Evolutionary conservation across 2,888 invertebrate genomes (phyloP).

Genomic region (Chydorus sphaericus): DNA sequence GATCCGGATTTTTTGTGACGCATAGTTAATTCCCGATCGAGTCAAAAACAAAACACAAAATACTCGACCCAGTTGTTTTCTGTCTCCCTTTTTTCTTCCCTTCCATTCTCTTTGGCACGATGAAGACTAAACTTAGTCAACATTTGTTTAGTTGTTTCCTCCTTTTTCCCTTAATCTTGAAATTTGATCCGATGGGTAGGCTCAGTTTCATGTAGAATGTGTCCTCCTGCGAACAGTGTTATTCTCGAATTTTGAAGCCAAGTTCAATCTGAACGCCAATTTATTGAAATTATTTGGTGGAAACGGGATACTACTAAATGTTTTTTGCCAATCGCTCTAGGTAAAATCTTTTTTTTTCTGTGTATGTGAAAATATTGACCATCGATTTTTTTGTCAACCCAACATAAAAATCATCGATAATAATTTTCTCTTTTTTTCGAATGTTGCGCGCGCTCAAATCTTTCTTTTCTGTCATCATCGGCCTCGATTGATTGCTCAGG

Average conservation of each 20-base stretch:
- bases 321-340: too few relatives aligned
- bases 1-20: constrained; percentile 6
- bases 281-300: too few relatives aligned
- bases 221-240: not conserved
- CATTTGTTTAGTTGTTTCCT: not conserved
- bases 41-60: not conserved
- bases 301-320: too few relatives aligned
- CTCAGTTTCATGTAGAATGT: not conserved
- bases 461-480: not conserved
- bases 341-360: too few relatives aligned
- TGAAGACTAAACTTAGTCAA: not conserved
- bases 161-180: not conserved
- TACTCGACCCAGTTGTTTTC: not conserved
- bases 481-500: too few relatives aligned
- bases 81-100: not conserved
- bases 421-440: too few relatives aligned
- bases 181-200: constrained; percentile 5
- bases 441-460: constrained; percentile 1
- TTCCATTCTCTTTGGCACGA: not conserved
- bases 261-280: not conserved
- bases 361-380: not conserved
- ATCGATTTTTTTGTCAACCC: not conserved
- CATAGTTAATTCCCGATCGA: not conserved
- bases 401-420: not conserved
- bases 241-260: not conserved